Conservation (phyloP, 2,888 invertebrate genomes). For the Dicyrtomina minuta region DNA sequence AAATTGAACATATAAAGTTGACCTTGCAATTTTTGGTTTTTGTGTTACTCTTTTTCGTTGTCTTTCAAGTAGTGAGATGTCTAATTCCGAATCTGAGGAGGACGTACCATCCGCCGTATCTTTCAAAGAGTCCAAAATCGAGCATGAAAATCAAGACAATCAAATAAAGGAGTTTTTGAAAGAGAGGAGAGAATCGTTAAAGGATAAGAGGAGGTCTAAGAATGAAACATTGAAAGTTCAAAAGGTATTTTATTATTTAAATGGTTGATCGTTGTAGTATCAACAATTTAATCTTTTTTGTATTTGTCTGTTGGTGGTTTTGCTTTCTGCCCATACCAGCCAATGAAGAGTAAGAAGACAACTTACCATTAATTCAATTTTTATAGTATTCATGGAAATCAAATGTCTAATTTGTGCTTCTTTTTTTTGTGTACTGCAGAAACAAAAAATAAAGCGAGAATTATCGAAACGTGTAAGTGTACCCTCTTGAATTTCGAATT, state of each 20-base stretch:
- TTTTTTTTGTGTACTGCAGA: too few species aligned
- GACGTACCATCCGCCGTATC: slow-evolving; percentile 17
- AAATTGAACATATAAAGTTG: too few species aligned
- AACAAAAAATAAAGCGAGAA: too few species aligned
- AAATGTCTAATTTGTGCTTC: too few species aligned
- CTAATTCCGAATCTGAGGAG: slow-evolving; percentile 25
- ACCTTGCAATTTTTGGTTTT: too few species aligned
- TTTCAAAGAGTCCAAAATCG: slow-evolving; percentile 11
- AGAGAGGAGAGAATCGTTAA: slow-evolving; percentile 1
- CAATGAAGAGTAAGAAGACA: too few species aligned
- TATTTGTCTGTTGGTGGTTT: not conserved
- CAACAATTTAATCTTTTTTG: not conserved
- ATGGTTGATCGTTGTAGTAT: not conserved
- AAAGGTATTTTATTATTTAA: slow-evolving; percentile 2
- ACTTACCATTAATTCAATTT: too few species aligned
- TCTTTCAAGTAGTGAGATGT: too few species aligned
- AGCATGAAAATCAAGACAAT: slow-evolving; percentile 25
- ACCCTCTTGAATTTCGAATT: too few species aligned
- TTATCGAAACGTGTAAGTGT: too few species aligned
- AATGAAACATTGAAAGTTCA: slow-evolving; percentile 18
- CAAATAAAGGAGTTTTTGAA: slow-evolving; percentile 25
- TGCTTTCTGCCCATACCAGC: not conserved
- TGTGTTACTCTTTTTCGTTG: too few species aligned
- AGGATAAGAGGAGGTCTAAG: slow-evolving; percentile 11
- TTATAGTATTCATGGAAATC: too few species aligned